Evolutionary conservation across 2,113 vertebrate genomes (phyloP).

Genomic region (Malurus cyaneus): DNA sequence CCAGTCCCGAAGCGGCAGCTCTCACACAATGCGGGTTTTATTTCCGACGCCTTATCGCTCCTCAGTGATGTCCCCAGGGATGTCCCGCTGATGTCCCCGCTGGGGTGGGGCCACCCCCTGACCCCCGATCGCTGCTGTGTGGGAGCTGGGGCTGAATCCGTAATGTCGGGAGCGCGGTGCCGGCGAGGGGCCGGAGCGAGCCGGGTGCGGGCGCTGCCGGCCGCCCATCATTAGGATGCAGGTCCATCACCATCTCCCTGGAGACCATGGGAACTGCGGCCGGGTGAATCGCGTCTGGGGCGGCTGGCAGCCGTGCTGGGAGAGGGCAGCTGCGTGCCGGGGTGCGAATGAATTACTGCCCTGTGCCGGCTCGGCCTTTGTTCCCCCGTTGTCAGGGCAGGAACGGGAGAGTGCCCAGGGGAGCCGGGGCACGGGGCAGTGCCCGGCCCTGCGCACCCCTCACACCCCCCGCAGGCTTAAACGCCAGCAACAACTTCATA

Average conservation of each 20-base stretch:
- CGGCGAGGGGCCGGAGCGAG: neutral
- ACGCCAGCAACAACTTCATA: rapidly evolving
- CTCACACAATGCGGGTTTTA: neutral
- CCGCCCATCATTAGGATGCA: slow-evolving; percentile 42
- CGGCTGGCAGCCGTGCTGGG: slow-evolving; percentile 20
- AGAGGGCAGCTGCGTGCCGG: slow-evolving; percentile 13
- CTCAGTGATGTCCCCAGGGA: neutral
- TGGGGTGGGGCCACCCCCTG: neutral
- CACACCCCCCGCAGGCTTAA: neutral
- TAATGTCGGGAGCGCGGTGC: neutral
- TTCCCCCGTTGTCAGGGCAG: neutral
- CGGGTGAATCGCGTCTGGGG: neutral
- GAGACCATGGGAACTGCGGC: neutral
- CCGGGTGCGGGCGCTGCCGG: neutral
- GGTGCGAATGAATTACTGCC: neutral
- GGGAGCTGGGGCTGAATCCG: neutral
- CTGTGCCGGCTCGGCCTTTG: slow-evolving; percentile 10
- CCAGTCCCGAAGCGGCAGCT: neutral
- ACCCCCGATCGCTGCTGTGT: neutral
- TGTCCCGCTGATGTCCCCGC: neutral
- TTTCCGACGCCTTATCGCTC: neutral
- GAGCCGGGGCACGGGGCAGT: neutral
- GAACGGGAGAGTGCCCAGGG: neutral
- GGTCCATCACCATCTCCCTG: slow-evolving; percentile 35
- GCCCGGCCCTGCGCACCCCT: neutral